A percentile compares a stretch with the other conserved stretches of the same genome.
These are phyloP conservation scores for Collichthys lucidus DNA, from an alignment of 2,113 vertebrate species.

Conservation along the genomic window DNA sequence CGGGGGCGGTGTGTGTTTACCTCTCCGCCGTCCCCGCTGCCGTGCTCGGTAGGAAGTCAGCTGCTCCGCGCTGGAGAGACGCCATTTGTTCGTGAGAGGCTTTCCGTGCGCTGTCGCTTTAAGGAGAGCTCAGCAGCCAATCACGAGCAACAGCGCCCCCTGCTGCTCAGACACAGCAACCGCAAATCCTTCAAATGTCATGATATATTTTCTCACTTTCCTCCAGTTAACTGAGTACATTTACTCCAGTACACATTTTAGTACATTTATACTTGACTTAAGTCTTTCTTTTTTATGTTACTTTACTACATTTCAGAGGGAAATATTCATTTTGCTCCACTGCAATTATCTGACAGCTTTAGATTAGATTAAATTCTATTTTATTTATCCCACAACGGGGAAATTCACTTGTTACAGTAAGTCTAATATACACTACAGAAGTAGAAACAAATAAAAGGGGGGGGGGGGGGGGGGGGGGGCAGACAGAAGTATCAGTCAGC, in stretches of 20 bases:
- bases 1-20: constrained; percentile 67
- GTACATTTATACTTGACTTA: neutral
- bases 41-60: constrained; percentile 74
- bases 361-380: too few species aligned
- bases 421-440: too few species aligned
- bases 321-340: neutral
- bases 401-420: too few species aligned
- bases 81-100: constrained; percentile 80
- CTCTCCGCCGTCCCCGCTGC: constrained; percentile 57
- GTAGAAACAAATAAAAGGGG: too few species aligned
- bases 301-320: neutral
- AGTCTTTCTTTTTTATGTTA: neutral
- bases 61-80: constrained; percentile 79
- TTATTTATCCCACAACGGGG: too few species aligned
- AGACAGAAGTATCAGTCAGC: too few species aligned
- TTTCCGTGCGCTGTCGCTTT: constrained; percentile 64
- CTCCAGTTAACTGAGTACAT: neutral
- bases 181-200: too few species aligned
- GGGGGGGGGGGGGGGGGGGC: too few species aligned
- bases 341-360: too few species aligned
- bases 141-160: constrained; percentile 40
- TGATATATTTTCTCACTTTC: neutral
- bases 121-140: constrained; percentile 16
- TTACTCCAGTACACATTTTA: neutral
- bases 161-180: constrained; percentile 8